Conservation (phyloP, 2,888 invertebrate species). For the Himalopsyche tibetana region DNA sequence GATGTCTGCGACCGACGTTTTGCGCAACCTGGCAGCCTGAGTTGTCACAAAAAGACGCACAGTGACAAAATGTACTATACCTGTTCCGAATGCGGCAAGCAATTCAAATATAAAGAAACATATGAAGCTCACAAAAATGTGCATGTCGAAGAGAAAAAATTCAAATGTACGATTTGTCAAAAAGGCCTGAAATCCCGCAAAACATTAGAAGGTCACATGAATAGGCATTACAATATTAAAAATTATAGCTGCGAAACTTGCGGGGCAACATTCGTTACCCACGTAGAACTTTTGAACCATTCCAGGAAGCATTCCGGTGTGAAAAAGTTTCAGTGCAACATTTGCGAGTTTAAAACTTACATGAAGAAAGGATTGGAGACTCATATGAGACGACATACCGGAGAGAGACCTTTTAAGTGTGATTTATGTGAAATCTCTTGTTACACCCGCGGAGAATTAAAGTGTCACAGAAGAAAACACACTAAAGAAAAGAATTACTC, state of each 20-base stretch:
- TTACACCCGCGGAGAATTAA: conserved; percentile 72
- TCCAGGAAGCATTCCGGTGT: conserved; percentile 71
- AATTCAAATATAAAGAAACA: conserved; percentile 74
- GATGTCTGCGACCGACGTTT: conserved; percentile 73
- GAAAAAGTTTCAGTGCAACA: conserved; percentile 72
- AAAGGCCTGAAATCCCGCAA: conserved; percentile 73
- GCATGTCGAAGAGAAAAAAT: conserved; percentile 70
- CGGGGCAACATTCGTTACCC: conserved; percentile 74
- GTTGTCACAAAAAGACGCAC: conserved; percentile 73
- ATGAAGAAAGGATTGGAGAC: conserved; percentile 72
- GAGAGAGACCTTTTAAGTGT: conserved; percentile 73
- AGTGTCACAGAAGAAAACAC: conserved; percentile 72
- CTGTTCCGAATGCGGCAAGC: conserved; percentile 74
- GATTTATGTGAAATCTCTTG: conserved; percentile 71
- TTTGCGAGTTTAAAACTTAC: conserved; percentile 72
- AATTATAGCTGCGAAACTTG: conserved; percentile 76
- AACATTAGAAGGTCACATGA: conserved; percentile 72
- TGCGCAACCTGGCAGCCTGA: conserved; percentile 73
- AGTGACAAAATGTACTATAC: conserved; percentile 71
- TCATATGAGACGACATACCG: conserved; percentile 73
- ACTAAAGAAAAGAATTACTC: conserved; percentile 73
- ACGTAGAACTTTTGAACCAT: conserved; percentile 74
- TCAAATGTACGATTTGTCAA: conserved; percentile 72
- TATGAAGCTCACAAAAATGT: conserved; percentile 73
- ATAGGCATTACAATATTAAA: conserved; percentile 73